Conservation (phyloP, 2,113 vertebrate genomes). For the Setophaga petechia region DNA sequence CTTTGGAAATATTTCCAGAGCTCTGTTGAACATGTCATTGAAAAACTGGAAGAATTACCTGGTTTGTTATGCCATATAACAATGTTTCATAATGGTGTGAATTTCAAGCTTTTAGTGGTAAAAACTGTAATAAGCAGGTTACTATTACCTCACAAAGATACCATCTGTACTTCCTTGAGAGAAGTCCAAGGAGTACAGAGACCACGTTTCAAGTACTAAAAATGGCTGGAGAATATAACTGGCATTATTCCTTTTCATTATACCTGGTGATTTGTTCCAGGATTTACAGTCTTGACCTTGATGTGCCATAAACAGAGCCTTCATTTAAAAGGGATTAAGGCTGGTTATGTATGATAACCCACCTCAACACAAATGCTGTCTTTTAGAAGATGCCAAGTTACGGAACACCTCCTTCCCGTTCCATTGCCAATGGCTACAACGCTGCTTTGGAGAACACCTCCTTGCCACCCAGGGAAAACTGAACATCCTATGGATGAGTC, state of each 20-base stretch:
- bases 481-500: not conserved
- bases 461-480: not conserved
- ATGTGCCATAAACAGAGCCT: conserved; percentile 12
- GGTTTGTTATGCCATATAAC: not conserved
- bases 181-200: conserved; percentile 16
- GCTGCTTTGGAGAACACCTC: not conserved
- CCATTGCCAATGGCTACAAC: not conserved
- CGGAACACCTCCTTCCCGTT: not conserved
- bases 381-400: not conserved
- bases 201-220: not conserved
- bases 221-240: not conserved
- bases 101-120: not conserved
- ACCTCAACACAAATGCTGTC: not conserved
- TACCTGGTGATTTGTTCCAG: conserved; percentile 40
- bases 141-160: not conserved
- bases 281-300: conserved; percentile 28
- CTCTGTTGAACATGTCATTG: not conserved
- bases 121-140: conserved; percentile 1
- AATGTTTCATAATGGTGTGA: not conserved
- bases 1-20: conserved; percentile 27
- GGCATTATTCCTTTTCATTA: conserved; percentile 44
- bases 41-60: not conserved
- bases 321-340: conserved; percentile 47
- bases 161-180: not conserved
- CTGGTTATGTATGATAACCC: not conserved